Percentiles rank a stretch among this genome's conserved stretches.
Evolutionary conservation across 2,797 vertebrate genomes (phyloP).

Genomic region (Gallinago solitaria): DNA sequence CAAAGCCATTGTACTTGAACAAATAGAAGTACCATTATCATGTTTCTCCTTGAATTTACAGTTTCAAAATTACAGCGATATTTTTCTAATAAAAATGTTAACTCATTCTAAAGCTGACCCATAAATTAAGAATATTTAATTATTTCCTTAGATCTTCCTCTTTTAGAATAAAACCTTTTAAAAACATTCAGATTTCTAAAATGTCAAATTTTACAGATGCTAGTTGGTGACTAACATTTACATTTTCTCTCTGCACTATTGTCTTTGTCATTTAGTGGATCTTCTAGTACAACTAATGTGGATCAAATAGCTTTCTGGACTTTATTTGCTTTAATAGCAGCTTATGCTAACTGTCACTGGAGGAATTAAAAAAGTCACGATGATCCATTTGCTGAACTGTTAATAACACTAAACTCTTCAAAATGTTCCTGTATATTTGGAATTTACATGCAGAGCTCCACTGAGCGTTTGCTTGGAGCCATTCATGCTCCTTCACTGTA

Average conservation of each 20-base stretch:
- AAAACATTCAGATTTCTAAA: background rate
- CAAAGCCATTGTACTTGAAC: background rate
- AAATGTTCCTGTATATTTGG: background rate
- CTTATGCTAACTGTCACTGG: background rate
- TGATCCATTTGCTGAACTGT: background rate
- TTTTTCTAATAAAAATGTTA: background rate
- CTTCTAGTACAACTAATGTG: background rate
- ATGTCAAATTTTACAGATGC: background rate
- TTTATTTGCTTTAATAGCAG: background rate
- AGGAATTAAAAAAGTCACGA: background rate
- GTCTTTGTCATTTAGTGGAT: background rate
- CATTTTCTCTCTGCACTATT: background rate
- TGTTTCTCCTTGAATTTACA: background rate
- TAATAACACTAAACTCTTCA: background rate
- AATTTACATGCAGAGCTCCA: background rate
- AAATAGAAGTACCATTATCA: background rate
- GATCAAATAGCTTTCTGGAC: background rate
- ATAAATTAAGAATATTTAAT: background rate
- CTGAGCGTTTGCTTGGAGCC: constrained; percentile 24
- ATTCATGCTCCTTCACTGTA: constrained; percentile 44
- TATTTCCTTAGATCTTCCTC: background rate
- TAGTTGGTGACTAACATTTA: background rate
- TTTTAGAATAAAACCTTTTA: background rate
- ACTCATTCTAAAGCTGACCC: background rate
- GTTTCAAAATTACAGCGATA: background rate